phyloP scores from a whole-genome alignment of 2,888 invertebrate species.

The Aelia acuminata region DNA sequence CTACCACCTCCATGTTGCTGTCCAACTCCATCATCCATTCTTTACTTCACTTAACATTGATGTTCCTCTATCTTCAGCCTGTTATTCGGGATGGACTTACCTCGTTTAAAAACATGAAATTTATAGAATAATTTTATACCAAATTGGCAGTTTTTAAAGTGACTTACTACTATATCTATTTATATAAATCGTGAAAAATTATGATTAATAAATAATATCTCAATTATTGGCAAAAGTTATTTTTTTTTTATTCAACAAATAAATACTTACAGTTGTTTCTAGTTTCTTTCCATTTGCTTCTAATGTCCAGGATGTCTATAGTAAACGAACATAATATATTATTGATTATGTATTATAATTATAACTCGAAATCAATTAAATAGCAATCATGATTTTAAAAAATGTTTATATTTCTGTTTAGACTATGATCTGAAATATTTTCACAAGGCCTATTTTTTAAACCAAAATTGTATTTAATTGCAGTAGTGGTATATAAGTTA shows the following conservation, averaged over 20 bases:
- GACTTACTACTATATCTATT: too few relatives aligned
- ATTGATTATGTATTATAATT: not conserved
- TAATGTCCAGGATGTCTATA: slow-evolving; percentile 32
- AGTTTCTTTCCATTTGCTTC: slow-evolving; percentile 49
- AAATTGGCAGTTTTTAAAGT: too few relatives aligned
- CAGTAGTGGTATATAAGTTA: too few relatives aligned
- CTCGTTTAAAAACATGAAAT: too few relatives aligned
- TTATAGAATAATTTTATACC: too few relatives aligned
- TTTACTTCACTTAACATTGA: too few relatives aligned
- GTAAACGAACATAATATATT: not conserved
- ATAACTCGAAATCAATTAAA: not conserved
- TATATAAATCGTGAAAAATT: too few relatives aligned
- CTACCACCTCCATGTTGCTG: too few relatives aligned
- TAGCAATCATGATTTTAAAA: not conserved
- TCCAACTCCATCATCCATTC: too few relatives aligned
- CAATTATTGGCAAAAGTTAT: not conserved
- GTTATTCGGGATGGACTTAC: too few relatives aligned
- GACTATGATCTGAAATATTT: not conserved
- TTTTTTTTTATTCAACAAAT: not conserved
- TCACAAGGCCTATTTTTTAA: not conserved
- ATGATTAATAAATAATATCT: not conserved
- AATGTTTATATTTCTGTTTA: not conserved
- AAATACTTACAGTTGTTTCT: slow-evolving; percentile 42
- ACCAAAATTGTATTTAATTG: too few relatives aligned
- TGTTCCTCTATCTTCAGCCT: too few relatives aligned